Base-by-base conservation (phyloP, 1,140 invertebrate species). In the Drosophila leontia region DNA sequence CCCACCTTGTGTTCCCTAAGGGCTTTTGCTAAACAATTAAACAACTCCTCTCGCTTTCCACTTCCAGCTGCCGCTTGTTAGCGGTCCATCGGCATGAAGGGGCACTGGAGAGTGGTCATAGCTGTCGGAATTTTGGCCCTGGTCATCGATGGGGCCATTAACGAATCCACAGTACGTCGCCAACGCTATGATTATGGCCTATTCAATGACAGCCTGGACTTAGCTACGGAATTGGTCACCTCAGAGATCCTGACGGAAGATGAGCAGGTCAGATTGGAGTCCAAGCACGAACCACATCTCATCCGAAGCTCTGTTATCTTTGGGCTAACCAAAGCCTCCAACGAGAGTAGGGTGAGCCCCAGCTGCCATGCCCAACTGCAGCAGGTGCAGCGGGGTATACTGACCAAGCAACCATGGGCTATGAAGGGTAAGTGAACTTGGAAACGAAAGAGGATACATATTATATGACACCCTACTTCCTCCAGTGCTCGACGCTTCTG, bases 401-500 rank as follows among this genome's bases (percentile, higher is more conserved):
- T 91, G 12, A 65, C 60, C 19, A 91, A 86, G 41, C 91, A 93
- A 47, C 82, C 91, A 17, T 93, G 92, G 92, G 92, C 92, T 11
- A 92, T 93, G 47, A 93, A 93, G 77, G 91, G 92, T 93, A 42
- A 72, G 87, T 67, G 48, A 23, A 5, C 11, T 12, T 11, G 12
- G 9, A 12, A 15, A 34, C 35, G 34, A 1, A 7, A 7, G 2
- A 15, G 44, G 15, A 45, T 56, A 37, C 19, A 7, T 17, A n/a
- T 26, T 50, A 37, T 23, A 26, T 26, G 2, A 37, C 13, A 13
- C 23, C 8, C 7, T 37, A 2, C 6, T 19, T 0, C 19, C 45
- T 71, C 8, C 57, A 93, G 92, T 83, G 9, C 77, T 93, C 6
- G 92, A 93, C 64, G 90, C 92, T 6, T 93, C 92, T 3, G 92